Evolutionary conservation across 2,888 invertebrate species (phyloP), one percentile per base, ranked within the genome.

Genomic region (Latrodectus hesperus): DNA sequence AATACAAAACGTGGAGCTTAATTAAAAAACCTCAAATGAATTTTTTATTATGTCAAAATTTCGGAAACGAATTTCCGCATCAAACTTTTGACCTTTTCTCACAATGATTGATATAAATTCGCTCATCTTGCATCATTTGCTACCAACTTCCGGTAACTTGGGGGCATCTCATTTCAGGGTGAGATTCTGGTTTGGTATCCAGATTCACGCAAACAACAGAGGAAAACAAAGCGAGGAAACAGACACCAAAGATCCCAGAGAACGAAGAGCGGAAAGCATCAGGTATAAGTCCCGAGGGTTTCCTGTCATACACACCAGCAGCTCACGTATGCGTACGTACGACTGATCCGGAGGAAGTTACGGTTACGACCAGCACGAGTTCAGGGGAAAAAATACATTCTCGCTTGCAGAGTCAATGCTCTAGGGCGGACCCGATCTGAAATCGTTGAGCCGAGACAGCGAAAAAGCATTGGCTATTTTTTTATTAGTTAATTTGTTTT

Each of bases 381-480:
- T 60, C 14, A 16, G 16, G 16, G n/a, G 60, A 60, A 60, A 60
- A 60, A 60, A 60, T 16, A 60, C 12, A n/a, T 60, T 76, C 70
- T 76, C 76, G 76, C 76, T 70, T 68, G 75, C 75, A 74, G 81
- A 81, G 86, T 86, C 86, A 86, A 86, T 53, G 86, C 76, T 86
- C 86, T 86, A 67, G 72, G 80, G 86, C 86, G 86, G 86, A 55
- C 65, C 75, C 81, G 68, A 68, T 81, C 80, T 70, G 64, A 26
- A 80, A 76, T 76, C 86, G 53, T 65, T 81, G 76, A 77, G 81
- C 72, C 81, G 81, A 76, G 74, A 86, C 80, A 64, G n/a, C n/a
- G 3, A 52, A 52, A 77, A 79, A 55, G 55, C 79, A 71, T 79
- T 71, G 52, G 55, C 79, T 52, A 75, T 49, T 72, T 74, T 51